Conservation (phyloP, 2,888 invertebrate species). For the Euclidia mi region DNA sequence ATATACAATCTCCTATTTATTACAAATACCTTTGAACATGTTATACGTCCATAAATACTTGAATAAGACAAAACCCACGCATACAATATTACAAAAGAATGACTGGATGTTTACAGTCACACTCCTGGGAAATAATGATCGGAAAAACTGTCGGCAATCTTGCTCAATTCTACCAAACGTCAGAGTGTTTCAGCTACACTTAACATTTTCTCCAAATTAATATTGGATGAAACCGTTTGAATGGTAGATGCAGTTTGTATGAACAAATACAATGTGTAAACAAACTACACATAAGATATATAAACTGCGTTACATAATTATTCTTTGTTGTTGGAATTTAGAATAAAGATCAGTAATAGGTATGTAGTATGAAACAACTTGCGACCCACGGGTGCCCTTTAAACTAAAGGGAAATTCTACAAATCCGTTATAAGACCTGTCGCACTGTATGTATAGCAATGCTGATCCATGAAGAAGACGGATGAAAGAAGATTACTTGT, state of each 20-base stretch:
- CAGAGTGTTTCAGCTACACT: constrained; percentile 35
- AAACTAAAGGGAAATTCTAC: no score
- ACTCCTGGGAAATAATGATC: constrained; percentile 64
- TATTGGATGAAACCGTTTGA: constrained; percentile 48
- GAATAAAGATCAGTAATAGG: constrained; percentile 23
- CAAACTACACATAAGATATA: constrained; percentile 30
- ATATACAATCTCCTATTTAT: not conserved
- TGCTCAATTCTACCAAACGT: constrained; percentile 30
- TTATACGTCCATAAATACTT: constrained; percentile 24
- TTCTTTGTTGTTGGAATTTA: constrained; percentile 28
- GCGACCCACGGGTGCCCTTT: no score
- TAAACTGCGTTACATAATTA: constrained; percentile 16
- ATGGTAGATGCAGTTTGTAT: constrained; percentile 34
- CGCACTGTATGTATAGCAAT: no score
- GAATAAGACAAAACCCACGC: constrained; percentile 50
- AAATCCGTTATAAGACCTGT: no score
- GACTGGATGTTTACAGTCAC: constrained; percentile 46
- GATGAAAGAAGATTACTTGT: no score
- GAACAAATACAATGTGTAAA: constrained; percentile 28
- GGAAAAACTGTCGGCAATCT: constrained; percentile 48
- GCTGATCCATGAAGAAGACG: no score
- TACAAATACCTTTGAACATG: constrained; percentile 2
- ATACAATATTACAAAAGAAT: constrained; percentile 56
- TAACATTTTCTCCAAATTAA: constrained; percentile 50
- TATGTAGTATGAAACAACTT: no score